Evolutionary conservation across 2,888 invertebrate genomes (phyloP).

Genomic region (Galeruca laticollis): DNA sequence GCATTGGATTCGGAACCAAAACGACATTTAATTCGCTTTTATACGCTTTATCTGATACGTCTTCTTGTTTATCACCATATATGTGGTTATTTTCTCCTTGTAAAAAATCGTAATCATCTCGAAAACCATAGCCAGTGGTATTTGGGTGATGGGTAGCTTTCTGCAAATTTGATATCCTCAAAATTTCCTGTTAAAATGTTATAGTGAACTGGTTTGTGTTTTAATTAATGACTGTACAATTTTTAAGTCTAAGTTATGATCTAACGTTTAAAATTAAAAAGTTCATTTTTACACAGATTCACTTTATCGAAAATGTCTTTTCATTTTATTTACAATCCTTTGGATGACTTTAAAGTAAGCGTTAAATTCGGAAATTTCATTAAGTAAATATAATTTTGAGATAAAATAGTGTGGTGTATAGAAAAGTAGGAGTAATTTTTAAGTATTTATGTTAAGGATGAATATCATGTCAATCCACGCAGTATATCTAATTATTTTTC

Average conservation of each 20-base stretch:
- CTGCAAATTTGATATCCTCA: slow-evolving; percentile 58
- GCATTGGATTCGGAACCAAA: slow-evolving; percentile 66
- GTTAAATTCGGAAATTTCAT: no score
- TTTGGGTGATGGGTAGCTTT: slow-evolving; percentile 43
- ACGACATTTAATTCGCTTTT: slow-evolving; percentile 66
- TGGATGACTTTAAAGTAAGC: no score
- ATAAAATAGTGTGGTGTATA: no score
- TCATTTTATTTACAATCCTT: no score
- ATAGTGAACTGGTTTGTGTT: slow-evolving; percentile 3
- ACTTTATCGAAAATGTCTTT: no score
- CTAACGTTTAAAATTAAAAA: no score
- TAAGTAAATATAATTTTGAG: no score
- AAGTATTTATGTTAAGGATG: no score
- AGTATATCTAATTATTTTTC: no score
- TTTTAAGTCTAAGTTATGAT: neutral
- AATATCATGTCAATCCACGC: no score
- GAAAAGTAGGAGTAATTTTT: no score
- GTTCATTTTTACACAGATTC: no score
- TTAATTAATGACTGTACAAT: neutral
- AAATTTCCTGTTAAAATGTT: slow-evolving; percentile 53
- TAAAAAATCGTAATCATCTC: slow-evolving; percentile 34
- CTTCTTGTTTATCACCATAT: slow-evolving; percentile 42
- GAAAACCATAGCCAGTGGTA: slow-evolving; percentile 19
- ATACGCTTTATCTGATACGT: slow-evolving; percentile 56
- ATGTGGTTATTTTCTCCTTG: slow-evolving; percentile 34